Percentiles rank a stretch among this genome's conserved stretches.
phyloP scores from a whole-genome alignment of 2,888 invertebrate genomes.

The Lochmaea capreae region DNA sequence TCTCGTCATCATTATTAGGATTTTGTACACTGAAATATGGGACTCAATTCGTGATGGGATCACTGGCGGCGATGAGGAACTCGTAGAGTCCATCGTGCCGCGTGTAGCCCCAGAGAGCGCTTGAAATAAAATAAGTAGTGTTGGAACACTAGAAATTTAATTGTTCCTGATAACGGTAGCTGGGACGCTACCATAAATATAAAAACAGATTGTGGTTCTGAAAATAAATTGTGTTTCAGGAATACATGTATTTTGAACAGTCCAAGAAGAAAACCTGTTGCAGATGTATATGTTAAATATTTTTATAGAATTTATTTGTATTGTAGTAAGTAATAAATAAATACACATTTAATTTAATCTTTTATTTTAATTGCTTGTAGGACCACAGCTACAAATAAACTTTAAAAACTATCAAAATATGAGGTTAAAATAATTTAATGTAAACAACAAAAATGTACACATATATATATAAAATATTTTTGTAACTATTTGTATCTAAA shows the following conservation, averaged over 20 bases:
- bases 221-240: slow-evolving; percentile 67
- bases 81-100: too few species aligned
- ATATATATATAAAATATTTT: slow-evolving; percentile 56
- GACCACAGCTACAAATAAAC: slow-evolving; percentile 63
- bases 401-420: slow-evolving; percentile 61
- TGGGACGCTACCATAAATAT: too few species aligned
- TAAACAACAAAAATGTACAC: slow-evolving; percentile 63
- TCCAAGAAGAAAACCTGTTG: slow-evolving; percentile 60
- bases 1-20: not conserved
- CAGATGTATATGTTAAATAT: slow-evolving; percentile 54
- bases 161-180: too few species aligned
- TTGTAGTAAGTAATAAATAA: slow-evolving; percentile 35
- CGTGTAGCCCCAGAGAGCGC: too few species aligned
- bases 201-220: not conserved
- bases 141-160: too few species aligned
- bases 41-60: too few species aligned
- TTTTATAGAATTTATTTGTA: slow-evolving; percentile 19
- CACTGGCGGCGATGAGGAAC: not conserved
- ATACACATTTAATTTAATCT: slow-evolving; percentile 25
- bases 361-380: slow-evolving; percentile 62
- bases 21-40: not conserved
- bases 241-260: slow-evolving; percentile 75
- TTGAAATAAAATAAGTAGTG: too few species aligned
- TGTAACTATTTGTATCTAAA: slow-evolving; percentile 46
- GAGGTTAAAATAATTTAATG: slow-evolving; percentile 62